Base-by-base conservation (phyloP, 1,140 invertebrate genomes). In the Belonocnema kinseyi region DNA sequence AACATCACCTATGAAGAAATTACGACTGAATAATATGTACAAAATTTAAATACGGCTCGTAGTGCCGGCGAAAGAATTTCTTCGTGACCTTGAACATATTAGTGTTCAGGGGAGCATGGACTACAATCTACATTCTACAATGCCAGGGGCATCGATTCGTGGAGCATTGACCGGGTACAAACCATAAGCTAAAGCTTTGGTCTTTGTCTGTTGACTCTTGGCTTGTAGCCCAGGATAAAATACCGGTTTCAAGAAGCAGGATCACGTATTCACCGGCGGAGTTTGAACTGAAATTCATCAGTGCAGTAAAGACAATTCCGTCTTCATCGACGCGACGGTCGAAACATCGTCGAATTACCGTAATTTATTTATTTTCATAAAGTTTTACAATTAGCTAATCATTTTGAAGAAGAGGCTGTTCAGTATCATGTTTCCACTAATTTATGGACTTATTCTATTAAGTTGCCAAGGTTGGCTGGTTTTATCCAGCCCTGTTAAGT, bases 401-500 rank as follows among this genome's bases (percentile, higher is more conserved):
- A 26, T 56, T 73, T 26, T 17, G 13, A 16, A 26, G 19, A 3
- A 46, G 46, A 50, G 50, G 54, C 50, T 40, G 52, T 26, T 50
- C 71, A 61, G 21, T 73, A 53, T 58, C 61, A 85, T 83, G 85
- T 52, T 81, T 53, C 73, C 70, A 6, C 72, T 81, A 73, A 76
- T 51, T 71, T 53, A 71, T 21, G 50, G 76, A 61, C 61, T 85
- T 70, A 50, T 76, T 58, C 19, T 85, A n/a, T 71, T 81, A 8
- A 16, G 14, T 46, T 72, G 33, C 78, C 77, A 54, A 77, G n/a
- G 10, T 3, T 8, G 71, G 51, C 73, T 66, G 46, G 21, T 0
- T 21, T 12, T 46, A 66, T 78, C 73, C 54, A 80, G 72, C 13
- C 73, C 75, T 7, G 75, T 81, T 6, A 83, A 85, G 21, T 95